Evolutionary conservation across 2,888 invertebrate genomes (phyloP).

Genomic region (Dryadula phaetusa): DNA sequence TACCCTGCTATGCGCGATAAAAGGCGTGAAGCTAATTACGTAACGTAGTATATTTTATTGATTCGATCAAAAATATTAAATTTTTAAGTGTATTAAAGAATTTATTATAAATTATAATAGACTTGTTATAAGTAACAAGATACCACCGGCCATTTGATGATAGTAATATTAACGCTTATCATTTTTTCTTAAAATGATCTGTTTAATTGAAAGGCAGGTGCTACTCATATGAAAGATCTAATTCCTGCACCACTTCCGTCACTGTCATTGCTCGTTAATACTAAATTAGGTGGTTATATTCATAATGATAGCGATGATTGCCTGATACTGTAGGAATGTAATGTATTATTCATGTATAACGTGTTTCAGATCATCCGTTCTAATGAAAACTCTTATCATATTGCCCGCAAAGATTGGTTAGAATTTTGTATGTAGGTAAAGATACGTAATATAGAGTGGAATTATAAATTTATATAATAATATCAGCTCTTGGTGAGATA

Average conservation of each 20-base stretch:
- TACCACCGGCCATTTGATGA: conserved; percentile 29
- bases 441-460: too few relatives aligned
- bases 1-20: too few relatives aligned
- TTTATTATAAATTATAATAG: conserved; percentile 9
- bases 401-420: not conserved
- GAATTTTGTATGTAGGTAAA: not conserved
- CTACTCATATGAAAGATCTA: conserved; percentile 22
- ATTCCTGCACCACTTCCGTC: conserved; percentile 40
- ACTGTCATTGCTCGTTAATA: conserved; percentile 34
- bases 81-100: not conserved
- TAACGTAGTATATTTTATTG: too few relatives aligned
- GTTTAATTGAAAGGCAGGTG: conserved; percentile 45
- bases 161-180: conserved; percentile 31
- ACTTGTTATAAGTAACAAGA: conserved; percentile 7
- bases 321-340: conserved; percentile 17
- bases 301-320: conserved; percentile 5
- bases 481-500: too few relatives aligned
- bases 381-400: not conserved
- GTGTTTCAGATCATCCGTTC: conserved; percentile 1
- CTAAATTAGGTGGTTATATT: conserved; percentile 23
- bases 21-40: too few relatives aligned
- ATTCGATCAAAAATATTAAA: not conserved
- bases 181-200: conserved; percentile 41
- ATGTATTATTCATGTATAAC: not conserved
- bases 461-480: too few relatives aligned